Evolutionary conservation across 2,113 vertebrate species (phyloP), one percentile per base, ranked within the genome.

Genomic region (Todiramphus saurophagus): DNA sequence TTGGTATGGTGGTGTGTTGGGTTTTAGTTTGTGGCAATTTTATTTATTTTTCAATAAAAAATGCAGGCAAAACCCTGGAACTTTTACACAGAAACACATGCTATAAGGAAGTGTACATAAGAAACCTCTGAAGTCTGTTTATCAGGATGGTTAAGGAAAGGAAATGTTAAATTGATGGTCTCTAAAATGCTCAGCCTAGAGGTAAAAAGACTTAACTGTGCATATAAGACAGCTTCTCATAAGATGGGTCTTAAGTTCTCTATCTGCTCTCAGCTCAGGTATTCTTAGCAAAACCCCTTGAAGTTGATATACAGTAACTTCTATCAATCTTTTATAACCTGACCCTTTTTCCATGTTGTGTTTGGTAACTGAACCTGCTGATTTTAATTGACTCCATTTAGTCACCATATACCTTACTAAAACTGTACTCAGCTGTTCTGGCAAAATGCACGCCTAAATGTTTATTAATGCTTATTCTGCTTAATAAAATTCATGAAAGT

Each of bases 321-420:
- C 28, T 92, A 94, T 91, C 83, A 90, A 33, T 95, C 56, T 87
- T 74, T 93, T 89, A 92, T 91, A 89, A 94, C 87, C 51, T 87
- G 46, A 51, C 48, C 16, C 20, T 75, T 92, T 94, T 91, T 95
- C 91, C 74, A 15, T 85, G 28, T 68, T 93, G 89, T 33, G 10
- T 87, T 82, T 82, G 74, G 70, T 93, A 91, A 85, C 67, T 62
- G 87, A 89, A 79, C 44, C 94, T 82, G 48, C 58, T 95, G 69
- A 84, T 82, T 78, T 94, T 84, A 92, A 69, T 84, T 89, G 69
- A 73, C 44, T 90, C n/a, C 0, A 5, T 78, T 89, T 87, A 72
- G 35, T 78, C 16, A 51, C 81, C 8, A 2, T 84, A 64, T 86
- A 64, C 51, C 24, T 35, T 82, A 56, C 58, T 91, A 51, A 70